Conservation (phyloP, 2,113 vertebrate genomes). For the Mus musculus region DNA sequence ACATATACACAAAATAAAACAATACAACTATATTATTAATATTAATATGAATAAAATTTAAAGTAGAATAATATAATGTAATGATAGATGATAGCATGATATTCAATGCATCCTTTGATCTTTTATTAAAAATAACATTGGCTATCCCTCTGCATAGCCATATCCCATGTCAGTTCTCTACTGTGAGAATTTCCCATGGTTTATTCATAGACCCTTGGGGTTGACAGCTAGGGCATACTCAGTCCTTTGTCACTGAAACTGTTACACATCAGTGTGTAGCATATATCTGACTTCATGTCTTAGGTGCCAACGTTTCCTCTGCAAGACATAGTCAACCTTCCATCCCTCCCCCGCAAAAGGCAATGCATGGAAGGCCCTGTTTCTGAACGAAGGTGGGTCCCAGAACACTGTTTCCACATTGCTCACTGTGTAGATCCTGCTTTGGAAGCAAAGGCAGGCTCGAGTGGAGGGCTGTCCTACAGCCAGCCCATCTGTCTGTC, state of each 20-base stretch:
- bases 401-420: not conserved
- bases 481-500: not conserved
- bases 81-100: not conserved
- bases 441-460: not conserved
- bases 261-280: not conserved
- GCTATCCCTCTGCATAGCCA: not conserved
- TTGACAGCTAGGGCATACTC: not conserved
- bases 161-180: not conserved
- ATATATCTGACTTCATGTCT: not conserved
- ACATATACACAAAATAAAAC: not conserved
- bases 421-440: not conserved
- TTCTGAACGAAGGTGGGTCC: not conserved
- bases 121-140: not conserved
- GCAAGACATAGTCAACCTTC: not conserved
- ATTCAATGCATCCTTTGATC: not conserved
- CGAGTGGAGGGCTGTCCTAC: not conserved
- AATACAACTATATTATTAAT: not conserved
- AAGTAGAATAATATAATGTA: not conserved
- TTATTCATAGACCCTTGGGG: not conserved
- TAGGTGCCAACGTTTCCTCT: not conserved
- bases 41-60: not conserved
- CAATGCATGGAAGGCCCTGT: not conserved
- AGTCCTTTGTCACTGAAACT: slow-evolving; percentile 6
- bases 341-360: not conserved
- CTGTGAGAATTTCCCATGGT: not conserved